phyloP scores from a whole-genome alignment of 2,113 vertebrate species.

The Probosciger aterrimus region DNA sequence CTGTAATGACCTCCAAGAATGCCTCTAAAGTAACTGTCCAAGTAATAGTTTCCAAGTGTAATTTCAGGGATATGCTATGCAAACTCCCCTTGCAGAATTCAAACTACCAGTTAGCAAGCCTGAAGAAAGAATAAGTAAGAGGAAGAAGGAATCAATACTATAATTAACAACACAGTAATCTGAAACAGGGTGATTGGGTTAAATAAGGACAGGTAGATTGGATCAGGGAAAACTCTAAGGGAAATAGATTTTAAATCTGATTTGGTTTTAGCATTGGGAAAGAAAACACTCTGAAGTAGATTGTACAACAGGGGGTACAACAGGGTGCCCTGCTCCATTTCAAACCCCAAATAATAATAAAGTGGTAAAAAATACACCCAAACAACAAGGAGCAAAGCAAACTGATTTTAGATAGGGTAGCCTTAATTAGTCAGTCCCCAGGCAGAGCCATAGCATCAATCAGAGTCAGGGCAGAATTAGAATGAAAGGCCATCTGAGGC shows the following conservation, averaged over 20 bases:
- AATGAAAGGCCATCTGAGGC: background rate
- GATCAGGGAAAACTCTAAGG: background rate
- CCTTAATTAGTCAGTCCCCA: slow-evolving; percentile 40
- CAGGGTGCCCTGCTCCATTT: background rate
- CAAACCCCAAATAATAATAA: background rate
- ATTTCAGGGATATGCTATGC: slow-evolving; percentile 29
- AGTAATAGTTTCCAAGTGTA: slow-evolving; percentile 29
- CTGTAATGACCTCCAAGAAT: slow-evolving; percentile 54
- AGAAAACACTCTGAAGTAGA: background rate
- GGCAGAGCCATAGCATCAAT: slow-evolving; percentile 34
- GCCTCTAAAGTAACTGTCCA: slow-evolving; percentile 26
- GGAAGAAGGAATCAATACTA: background rate
- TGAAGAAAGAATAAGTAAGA: background rate
- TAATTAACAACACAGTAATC: background rate
- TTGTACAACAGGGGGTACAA: background rate
- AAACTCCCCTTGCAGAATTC: background rate
- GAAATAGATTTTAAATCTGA: background rate
- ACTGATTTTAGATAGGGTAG: slow-evolving; percentile 21
- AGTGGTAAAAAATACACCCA: background rate
- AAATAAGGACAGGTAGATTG: background rate
- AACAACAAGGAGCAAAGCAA: background rate
- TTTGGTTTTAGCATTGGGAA: background rate
- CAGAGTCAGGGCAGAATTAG: slow-evolving; percentile 22
- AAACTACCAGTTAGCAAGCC: background rate
- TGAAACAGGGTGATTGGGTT: background rate